Evolutionary conservation across 2,888 invertebrate species (phyloP), one percentile per base, ranked within the genome.

Genomic region (Chrysolina oricalcia): DNA sequence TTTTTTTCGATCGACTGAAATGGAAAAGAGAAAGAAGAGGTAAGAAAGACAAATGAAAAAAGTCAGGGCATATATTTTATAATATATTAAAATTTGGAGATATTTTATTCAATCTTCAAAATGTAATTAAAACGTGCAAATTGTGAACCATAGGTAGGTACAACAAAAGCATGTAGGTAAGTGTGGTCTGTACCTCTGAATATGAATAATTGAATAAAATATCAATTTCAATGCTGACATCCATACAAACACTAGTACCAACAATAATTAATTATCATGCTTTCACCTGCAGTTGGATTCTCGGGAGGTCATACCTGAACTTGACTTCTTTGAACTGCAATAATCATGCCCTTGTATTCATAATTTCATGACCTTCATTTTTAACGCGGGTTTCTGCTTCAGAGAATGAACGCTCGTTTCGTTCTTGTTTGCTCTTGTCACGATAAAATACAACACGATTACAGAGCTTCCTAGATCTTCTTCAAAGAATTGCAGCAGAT

Each of bases 261-360:
- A 15, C 35, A 9, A 13, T 13, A n/a, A 59, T 59, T 59, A 23
- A 59, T 53, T 53, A 19, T n/a, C 59, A 59, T 59, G 35, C 59
- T 59, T 59, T 59, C 59, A 59, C 59, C 27, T 59, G 59, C 59
- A 21, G 59, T 59, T 3, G n/a, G 27, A 35, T 59, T 27, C 27
- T 59, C n/a, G 27, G n/a, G 17, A 59, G 59, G 59, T 59, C 59
- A 27, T 59, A 35, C 15, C 35, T 59, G 59, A n/a, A 59, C 27
- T 59, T 59, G 59, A 59, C 59, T 13, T 35, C 50, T 59, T 59
- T 59, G 59, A 23, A 59, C 59, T 59, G 17, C 59, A 59, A 35
- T 59, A 10, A 59, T n/a, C 59, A 59, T 35, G 27, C 59, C 59
- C 50, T 27, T 59, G 59, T 35, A 59, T 59, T 27, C 11, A 35